Evolutionary conservation across 2,797 vertebrate genomes (phyloP).

Genomic region (Sebastes itinus): DNA sequence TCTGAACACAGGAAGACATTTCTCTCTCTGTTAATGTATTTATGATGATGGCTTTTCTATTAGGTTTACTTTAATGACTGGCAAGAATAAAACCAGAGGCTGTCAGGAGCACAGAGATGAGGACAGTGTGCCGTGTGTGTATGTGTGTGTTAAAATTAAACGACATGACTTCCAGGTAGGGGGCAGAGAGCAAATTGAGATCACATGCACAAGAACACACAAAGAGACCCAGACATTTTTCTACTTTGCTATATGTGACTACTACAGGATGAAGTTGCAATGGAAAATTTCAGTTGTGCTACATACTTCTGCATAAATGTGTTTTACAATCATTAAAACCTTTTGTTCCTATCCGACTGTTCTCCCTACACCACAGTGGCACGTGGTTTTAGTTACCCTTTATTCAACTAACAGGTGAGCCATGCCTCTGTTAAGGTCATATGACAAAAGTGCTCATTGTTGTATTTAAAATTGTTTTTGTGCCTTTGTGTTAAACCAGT

Average conservation of each 20-base stretch:
- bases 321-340: background rate
- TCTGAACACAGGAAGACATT: constrained; percentile 75
- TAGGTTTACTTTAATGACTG: constrained; percentile 79
- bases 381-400: background rate
- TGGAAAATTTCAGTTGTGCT: background rate
- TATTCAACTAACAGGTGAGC: background rate
- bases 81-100: constrained; percentile 68
- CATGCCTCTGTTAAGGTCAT: background rate
- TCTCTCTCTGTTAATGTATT: constrained; percentile 78
- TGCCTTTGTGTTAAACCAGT: background rate
- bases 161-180: background rate
- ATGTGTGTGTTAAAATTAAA: constrained; percentile 7
- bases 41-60: constrained; percentile 81
- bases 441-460: background rate
- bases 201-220: background rate
- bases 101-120: constrained; percentile 52
- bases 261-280: background rate
- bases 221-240: background rate
- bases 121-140: constrained; percentile 13
- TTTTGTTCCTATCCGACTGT: background rate
- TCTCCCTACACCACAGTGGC: background rate
- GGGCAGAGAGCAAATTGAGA: background rate
- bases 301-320: background rate
- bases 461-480: background rate
- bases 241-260: background rate